Percentiles rank a stretch among this genome's conserved stretches.
phyloP scores from a whole-genome alignment of 2,113 vertebrate genomes.

The Percopsis transmontana region DNA sequence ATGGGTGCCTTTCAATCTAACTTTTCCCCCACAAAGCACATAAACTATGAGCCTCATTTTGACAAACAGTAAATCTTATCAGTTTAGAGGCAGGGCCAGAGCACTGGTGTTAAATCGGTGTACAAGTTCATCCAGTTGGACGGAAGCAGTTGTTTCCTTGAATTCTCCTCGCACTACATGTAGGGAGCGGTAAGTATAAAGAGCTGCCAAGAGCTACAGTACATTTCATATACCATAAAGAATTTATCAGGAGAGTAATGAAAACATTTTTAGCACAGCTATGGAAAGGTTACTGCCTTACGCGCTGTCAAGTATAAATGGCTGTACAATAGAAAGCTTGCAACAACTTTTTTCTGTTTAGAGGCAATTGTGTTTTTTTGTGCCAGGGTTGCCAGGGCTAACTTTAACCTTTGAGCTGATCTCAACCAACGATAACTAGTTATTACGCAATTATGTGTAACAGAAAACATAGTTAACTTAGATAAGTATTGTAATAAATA shows the following conservation, averaged over 20 bases:
- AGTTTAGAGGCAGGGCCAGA: constrained; percentile 9
- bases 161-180: constrained; percentile 35
- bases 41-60: constrained; percentile 18
- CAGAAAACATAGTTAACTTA: no score
- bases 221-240: constrained; percentile 9
- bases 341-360: neutral
- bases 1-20: constrained; percentile 22
- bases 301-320: neutral
- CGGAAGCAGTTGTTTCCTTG: constrained; percentile 72
- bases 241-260: constrained; percentile 38
- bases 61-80: constrained; percentile 36
- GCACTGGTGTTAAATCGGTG: constrained; percentile 21
- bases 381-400: neutral
- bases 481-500: no score
- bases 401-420: neutral
- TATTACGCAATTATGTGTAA: no score
- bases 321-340: constrained; percentile 7
- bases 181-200: constrained; percentile 17
- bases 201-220: constrained; percentile 42
- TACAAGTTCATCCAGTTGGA: constrained; percentile 12
- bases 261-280: constrained; percentile 45
- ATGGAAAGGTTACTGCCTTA: constrained; percentile 43
- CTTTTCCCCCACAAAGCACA: constrained; percentile 10
- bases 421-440: no score
- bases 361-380: neutral